Percentiles rank a stretch among this genome's conserved stretches.
These are phyloP conservation scores for Phania funesta DNA, from an alignment of 2,888 invertebrate species.

Conservation along the genomic window DNA sequence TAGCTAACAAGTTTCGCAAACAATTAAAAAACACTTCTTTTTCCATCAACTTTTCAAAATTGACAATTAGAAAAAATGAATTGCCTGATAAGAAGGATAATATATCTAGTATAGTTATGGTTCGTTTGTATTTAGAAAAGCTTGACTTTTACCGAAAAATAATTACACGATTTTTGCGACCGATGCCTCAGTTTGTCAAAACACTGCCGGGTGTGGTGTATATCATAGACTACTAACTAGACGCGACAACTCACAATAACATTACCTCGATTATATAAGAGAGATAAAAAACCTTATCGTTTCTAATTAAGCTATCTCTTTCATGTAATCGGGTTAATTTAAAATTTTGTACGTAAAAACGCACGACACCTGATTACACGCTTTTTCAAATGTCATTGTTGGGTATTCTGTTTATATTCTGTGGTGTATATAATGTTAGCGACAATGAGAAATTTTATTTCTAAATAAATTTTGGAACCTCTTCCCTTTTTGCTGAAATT, in stretches of 20 bases:
- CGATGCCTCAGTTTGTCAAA: background rate
- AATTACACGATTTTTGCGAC: background rate
- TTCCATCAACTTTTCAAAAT: constrained; percentile 19
- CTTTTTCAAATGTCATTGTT: too few relatives aligned
- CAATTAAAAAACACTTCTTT: background rate
- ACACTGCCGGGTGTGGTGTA: background rate
- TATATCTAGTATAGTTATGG: background rate
- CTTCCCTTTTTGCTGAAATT: constrained; percentile 19
- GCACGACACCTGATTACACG: too few relatives aligned
- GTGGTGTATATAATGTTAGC: background rate
- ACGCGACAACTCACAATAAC: too few relatives aligned
- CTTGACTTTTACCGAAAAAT: background rate
- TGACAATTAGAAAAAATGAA: constrained; percentile 18
- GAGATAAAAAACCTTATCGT: too few relatives aligned
- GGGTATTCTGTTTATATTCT: too few relatives aligned
- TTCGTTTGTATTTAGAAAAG: background rate
- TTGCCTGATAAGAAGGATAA: background rate
- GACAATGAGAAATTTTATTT: background rate
- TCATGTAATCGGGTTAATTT: too few relatives aligned
- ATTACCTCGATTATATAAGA: too few relatives aligned
- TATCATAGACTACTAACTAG: too few relatives aligned
- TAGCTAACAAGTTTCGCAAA: background rate
- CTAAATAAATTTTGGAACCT: constrained; percentile 11
- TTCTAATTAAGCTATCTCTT: too few relatives aligned
- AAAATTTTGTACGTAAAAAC: too few relatives aligned